Base-by-base conservation (phyloP, 2,888 invertebrate species). In the Mimas tiliae region DNA sequence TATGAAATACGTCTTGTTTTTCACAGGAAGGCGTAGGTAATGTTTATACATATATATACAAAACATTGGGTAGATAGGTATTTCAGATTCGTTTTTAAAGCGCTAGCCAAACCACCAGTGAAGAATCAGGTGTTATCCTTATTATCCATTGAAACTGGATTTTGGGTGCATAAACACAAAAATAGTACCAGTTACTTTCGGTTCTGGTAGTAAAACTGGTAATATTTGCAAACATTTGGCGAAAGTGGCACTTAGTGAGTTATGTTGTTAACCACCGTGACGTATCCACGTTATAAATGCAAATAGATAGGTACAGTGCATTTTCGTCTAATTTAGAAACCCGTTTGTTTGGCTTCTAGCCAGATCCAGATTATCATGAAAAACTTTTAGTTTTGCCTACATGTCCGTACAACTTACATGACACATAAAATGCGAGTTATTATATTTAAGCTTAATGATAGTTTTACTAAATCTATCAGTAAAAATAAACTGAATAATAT, bases 241-340 rank as follows among this genome's bases (percentile, higher is more conserved):
- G 53, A 66, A 52, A 65, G 52, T 65, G 64, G 63, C 62, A 62
- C 67, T 67, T 66, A 65, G 66, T 62, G 67, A 65, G 45, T 66
- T 67, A 51, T 64, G 68, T 67, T 71, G 68, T 70, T 74, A 72
- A 71, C 72, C 72, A 67, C 68, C 68, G 63, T 64, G 67, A 68
- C 68, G 67, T 68, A 73, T 76, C 68, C 67, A 74, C 75, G 75
- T 73, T 76, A 74, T 72, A 72, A 76, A 78, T 79, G 74, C 74
- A 74, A 77, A 80, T 74, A 81, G 76, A 79, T 77, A 81, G 76
- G 79, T 77, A 82, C 74, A 73, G 71, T 83, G 79, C 80, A 83
- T 78, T 85, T 86, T 81, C 76, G 72, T 81, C 75, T 77, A 81
- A 83, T 80, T 84, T 78, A 78, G 79, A 76, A 76, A 72, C 73